Evolutionary conservation across 2,113 vertebrate genomes (phyloP).

Genomic region (Podarcis muralis): DNA sequence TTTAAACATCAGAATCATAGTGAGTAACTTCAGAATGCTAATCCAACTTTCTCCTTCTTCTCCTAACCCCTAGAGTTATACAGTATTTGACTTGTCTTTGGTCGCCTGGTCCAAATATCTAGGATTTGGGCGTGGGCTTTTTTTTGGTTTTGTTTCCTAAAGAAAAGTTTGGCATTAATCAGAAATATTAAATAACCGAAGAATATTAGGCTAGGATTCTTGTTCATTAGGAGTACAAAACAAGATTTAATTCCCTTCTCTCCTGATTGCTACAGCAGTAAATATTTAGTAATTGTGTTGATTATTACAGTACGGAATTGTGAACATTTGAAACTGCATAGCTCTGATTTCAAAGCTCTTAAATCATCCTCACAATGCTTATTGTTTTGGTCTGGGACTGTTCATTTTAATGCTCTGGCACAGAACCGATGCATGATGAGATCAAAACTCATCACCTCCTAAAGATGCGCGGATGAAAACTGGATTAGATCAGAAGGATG

Average conservation of each 20-base stretch:
- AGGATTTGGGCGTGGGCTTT: background rate
- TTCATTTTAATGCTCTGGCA: too few species aligned
- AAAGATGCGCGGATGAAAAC: background rate
- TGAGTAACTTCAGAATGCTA: background rate
- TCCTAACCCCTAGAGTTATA: background rate
- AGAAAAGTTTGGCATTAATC: background rate
- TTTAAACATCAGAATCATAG: slow-evolving; percentile 3
- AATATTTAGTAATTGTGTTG: background rate
- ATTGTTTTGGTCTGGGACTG: too few species aligned
- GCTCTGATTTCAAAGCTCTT: background rate
- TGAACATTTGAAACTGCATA: background rate
- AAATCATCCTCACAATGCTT: background rate
- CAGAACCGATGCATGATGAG: background rate
- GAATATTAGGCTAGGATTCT: background rate
- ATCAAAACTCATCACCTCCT: background rate
- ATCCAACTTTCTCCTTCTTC: background rate
- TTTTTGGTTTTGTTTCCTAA: background rate
- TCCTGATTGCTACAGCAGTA: background rate
- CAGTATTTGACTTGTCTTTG: slow-evolving; percentile 4
- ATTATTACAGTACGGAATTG: background rate
- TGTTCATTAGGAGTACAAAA: background rate
- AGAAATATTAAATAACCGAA: background rate
- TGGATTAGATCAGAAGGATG: background rate
- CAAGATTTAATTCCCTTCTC: background rate
- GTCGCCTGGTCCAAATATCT: background rate